Base-by-base conservation (phyloP, 1,140 invertebrate species). In the Pemphigus obesinymphae region DNA sequence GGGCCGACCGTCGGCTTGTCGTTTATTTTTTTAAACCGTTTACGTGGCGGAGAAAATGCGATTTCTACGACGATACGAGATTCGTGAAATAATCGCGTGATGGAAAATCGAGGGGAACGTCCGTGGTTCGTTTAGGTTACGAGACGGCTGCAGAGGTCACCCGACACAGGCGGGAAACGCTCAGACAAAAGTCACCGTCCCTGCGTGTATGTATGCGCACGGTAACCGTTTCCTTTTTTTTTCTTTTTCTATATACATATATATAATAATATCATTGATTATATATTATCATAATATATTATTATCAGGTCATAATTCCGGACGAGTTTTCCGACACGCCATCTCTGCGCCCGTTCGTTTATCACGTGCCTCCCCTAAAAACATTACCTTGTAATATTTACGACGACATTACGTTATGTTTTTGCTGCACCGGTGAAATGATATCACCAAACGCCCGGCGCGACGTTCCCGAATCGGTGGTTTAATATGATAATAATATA, bases 11-110 rank as follows among this genome's bases (percentile, higher is more conserved):
- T 75, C 13, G n/a, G 29, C 4, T 11, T 20, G 45, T 53, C 72
- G 53, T 75, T 75, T 75, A 75, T 75, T 40, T n/a, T n/a, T n/a
- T 78, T 78, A 78, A 55, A 78, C 75, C 75, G 50, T 78, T 55
- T 55, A 58, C n/a, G 75, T 78, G n/a, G 10, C 7, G 23, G 45
- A 45, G 68, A 70, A 75, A 75, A 75, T 75, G 45, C 37, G 45
- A 75, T 75, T 75, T 75, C 53, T 75, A n/a, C n/a, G n/a, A n/a
- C n/a, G n/a, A n/a, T n/a, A n/a, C n/a, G n/a, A n/a, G n/a, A n/a
- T n/a, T n/a, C n/a, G n/a, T 37, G 63, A 68, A 68, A n/a, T n/a
- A n/a, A 68, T 68, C 63, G 63, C 63, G 63, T 68, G 63, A 68
- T 34, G 20, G 11, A 50, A 50, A 50, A 50, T 6, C 8, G 17